phyloP scores from a whole-genome alignment of 2,888 invertebrate species.

The Stenchaetothrips biformis region DNA sequence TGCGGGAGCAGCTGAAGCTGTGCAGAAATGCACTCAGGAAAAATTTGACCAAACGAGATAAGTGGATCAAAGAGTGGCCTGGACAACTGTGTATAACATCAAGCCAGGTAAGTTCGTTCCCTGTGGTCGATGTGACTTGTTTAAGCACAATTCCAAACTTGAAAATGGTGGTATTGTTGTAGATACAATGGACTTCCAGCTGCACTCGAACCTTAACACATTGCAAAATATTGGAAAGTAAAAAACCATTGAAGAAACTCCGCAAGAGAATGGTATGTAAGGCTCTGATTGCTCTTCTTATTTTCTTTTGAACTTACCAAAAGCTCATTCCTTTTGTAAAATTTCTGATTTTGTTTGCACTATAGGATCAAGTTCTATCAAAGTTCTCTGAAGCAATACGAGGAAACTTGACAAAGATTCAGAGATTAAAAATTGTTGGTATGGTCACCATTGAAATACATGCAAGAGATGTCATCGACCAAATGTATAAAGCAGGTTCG shows the following conservation, averaged over 20 bases:
- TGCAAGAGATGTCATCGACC: constrained; percentile 82
- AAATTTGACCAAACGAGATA: constrained; percentile 69
- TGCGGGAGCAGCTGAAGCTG: constrained; percentile 51
- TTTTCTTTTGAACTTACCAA: neutral
- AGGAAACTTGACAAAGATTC: constrained; percentile 65
- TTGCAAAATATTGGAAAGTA: constrained; percentile 69
- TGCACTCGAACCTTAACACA: constrained; percentile 73
- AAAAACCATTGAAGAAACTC: constrained; percentile 74
- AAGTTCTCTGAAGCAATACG: constrained; percentile 76
- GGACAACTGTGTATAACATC: constrained; percentile 85
- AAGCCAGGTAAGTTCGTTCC: constrained; percentile 55
- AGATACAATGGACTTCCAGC: constrained; percentile 88
- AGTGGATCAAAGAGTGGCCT: constrained; percentile 80
- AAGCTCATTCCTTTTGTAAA: neutral
- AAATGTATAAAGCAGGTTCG: constrained; percentile 71
- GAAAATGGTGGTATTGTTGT: constrained; percentile 33
- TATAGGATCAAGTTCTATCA: constrained; percentile 63
- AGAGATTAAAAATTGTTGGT: constrained; percentile 76
- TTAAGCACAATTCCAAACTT: constrained; percentile 13
- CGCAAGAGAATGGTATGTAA: constrained; percentile 56
- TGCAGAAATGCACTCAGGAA: constrained; percentile 69
- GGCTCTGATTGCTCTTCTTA: neutral
- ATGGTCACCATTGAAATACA: constrained; percentile 87
- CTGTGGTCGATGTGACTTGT: neutral
- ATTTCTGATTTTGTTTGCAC: constrained; percentile 4